These are phyloP conservation scores for Cyclura pinguis DNA, from an alignment of 2,797 vertebrate species.

Conservation along the genomic window DNA sequence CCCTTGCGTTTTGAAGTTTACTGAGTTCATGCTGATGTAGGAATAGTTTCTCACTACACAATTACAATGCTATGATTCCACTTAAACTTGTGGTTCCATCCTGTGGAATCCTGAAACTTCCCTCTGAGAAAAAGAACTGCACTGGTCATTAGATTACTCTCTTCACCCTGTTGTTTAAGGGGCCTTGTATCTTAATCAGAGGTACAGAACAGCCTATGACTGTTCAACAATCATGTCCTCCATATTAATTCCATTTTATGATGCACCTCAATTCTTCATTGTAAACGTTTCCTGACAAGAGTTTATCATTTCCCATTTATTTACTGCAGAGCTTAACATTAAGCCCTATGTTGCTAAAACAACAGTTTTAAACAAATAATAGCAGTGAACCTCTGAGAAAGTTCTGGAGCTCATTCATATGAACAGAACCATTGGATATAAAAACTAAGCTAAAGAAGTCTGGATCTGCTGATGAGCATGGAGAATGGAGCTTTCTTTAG, in stretches of 20 bases:
- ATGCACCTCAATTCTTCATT: background rate
- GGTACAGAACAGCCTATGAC: background rate
- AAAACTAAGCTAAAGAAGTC: slow-evolving; percentile 56
- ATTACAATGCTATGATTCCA: too few species aligned
- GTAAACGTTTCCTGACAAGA: slow-evolving; percentile 27
- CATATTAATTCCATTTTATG: background rate
- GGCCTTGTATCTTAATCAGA: background rate
- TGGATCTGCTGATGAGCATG: slow-evolving; percentile 23
- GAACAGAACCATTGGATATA: slow-evolving; percentile 43
- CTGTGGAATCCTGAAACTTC: too few species aligned
- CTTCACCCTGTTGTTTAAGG: too few species aligned
- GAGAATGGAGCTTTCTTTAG: slow-evolving; percentile 44
- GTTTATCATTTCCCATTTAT: slow-evolving; percentile 12
- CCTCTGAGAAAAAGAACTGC: too few species aligned
- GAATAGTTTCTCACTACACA: too few species aligned
- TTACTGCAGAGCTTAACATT: background rate
- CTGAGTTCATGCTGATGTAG: too few species aligned
- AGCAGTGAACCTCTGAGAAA: slow-evolving; percentile 46
- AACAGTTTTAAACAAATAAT: slow-evolving; percentile 35
- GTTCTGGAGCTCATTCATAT: slow-evolving; percentile 41
- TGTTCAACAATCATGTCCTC: background rate
- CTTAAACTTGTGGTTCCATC: too few species aligned
- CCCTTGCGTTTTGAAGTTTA: too few species aligned
- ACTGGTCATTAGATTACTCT: too few species aligned
- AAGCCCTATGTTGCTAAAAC: background rate